phyloP scores from a whole-genome alignment of 2,113 vertebrate species.

The Cyprinodon brontotheroides region DNA sequence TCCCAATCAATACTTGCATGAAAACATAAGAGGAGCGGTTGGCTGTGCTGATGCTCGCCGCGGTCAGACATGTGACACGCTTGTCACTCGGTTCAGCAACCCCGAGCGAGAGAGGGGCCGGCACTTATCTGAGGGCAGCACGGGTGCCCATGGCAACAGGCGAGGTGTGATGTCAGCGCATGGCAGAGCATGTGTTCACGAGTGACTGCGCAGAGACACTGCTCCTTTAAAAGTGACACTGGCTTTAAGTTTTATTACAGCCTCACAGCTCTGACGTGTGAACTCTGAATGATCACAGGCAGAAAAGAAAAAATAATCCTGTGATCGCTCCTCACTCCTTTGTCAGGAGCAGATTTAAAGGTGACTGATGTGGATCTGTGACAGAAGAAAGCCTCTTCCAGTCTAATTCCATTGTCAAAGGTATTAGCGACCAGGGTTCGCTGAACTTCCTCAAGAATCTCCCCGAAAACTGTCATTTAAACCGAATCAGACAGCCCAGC shows the following conservation, averaged over 20 bases:
- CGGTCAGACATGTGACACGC: conserved; percentile 63
- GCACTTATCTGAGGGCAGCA: conserved; percentile 71
- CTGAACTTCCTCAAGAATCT: conserved; percentile 60
- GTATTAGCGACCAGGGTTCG: conserved; percentile 64
- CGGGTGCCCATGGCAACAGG: conserved; percentile 70
- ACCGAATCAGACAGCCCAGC: conserved; percentile 49
- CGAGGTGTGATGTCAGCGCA: conserved; percentile 71
- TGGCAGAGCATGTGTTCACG: conserved; percentile 68
- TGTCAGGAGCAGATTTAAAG: conserved; percentile 54
- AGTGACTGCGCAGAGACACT: conserved; percentile 52
- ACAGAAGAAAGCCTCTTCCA: conserved; percentile 70
- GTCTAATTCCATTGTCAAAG: conserved; percentile 70
- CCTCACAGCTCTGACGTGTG: conserved; percentile 36
- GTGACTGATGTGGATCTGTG: conserved; percentile 64
- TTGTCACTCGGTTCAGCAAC: conserved; percentile 60
- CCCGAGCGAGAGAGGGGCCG: conserved; percentile 47
- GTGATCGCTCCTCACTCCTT: conserved; percentile 48
- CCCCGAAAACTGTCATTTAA: conserved; percentile 53
- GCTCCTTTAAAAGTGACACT: conserved; percentile 58
- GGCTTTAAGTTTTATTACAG: conserved; percentile 36
- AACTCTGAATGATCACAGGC: conserved; percentile 51
- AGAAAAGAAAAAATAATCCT: conserved; percentile 8
- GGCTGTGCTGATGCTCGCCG: conserved; percentile 9
- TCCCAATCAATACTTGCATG: conserved; percentile 52
- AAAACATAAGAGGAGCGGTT: conserved; percentile 29